Conservation (phyloP, 2,113 vertebrate species). For the Istiophorus platypterus region DNA sequence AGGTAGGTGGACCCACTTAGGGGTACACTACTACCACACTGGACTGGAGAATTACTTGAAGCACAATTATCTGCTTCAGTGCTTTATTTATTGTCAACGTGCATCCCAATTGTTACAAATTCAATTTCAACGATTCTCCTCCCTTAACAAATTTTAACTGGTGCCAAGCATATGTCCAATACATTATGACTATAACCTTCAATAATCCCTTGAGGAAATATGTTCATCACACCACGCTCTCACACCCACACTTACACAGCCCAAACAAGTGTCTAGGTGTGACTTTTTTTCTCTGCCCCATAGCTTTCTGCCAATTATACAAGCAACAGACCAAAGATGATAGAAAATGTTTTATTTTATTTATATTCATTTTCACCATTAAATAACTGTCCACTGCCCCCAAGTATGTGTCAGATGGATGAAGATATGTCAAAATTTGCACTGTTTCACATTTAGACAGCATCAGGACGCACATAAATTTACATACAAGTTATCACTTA, state of each 20-base stretch:
- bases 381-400: slow-evolving; percentile 50
- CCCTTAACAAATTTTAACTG: too few relatives aligned
- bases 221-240: slow-evolving; percentile 58
- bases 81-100: too few relatives aligned
- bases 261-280: slow-evolving; percentile 23
- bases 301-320: slow-evolving; percentile 72
- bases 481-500: slow-evolving; percentile 38
- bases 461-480: slow-evolving; percentile 32
- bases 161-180: too few relatives aligned
- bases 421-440: slow-evolving; percentile 55
- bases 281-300: slow-evolving; percentile 60
- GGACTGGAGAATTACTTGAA: too few relatives aligned
- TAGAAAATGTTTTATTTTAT: slow-evolving; percentile 37
- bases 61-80: too few relatives aligned
- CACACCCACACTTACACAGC: slow-evolving; percentile 4
- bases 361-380: slow-evolving; percentile 54
- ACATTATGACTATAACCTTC: slow-evolving; percentile 36
- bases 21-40: too few relatives aligned
- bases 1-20: too few relatives aligned
- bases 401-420: slow-evolving; percentile 60
- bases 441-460: slow-evolving; percentile 51
- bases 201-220: slow-evolving; percentile 67
- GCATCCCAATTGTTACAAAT: too few relatives aligned
- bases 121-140: too few relatives aligned
- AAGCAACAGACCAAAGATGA: slow-evolving; percentile 43